Evolutionary conservation across 2,888 invertebrate genomes (phyloP).

Genomic region (Andrena haemorrhoa): DNA sequence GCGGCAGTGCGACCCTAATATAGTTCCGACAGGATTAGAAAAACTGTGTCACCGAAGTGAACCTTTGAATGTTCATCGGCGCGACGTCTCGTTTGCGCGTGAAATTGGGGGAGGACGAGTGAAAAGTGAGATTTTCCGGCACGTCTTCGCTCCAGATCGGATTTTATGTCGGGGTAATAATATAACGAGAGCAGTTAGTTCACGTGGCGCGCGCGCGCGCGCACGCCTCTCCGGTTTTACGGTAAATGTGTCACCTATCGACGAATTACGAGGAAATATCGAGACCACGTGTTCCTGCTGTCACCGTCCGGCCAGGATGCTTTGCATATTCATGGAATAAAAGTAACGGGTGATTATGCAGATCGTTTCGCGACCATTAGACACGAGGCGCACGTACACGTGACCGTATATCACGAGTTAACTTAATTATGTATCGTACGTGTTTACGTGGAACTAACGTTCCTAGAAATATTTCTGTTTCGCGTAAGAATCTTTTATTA

Average conservation of each 20-base stretch:
- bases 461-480: not conserved
- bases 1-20: not conserved
- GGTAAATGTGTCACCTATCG: not conserved
- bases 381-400: conserved; percentile 3
- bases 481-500: not conserved
- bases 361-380: conserved; percentile 12
- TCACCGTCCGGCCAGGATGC: not conserved
- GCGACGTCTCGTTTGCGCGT: not conserved
- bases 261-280: conserved; percentile 20
- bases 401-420: conserved; percentile 3
- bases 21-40: not conserved
- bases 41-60: not conserved
- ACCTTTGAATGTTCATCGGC: not conserved
- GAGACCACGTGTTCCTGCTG: conserved; percentile 2
- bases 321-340: conserved; percentile 38
- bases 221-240: conserved; percentile 2
- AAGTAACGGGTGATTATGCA: conserved; percentile 42
- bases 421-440: conserved; percentile 10
- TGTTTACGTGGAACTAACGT: conserved; percentile 15
- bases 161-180: conserved; percentile 22
- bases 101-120: conserved; percentile 4
- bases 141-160: not conserved
- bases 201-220: not conserved
- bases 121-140: conserved; percentile 28
- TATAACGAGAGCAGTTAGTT: conserved; percentile 22